phyloP scores from a whole-genome alignment of 2,888 invertebrate species.

The Cerastis leucographa region DNA sequence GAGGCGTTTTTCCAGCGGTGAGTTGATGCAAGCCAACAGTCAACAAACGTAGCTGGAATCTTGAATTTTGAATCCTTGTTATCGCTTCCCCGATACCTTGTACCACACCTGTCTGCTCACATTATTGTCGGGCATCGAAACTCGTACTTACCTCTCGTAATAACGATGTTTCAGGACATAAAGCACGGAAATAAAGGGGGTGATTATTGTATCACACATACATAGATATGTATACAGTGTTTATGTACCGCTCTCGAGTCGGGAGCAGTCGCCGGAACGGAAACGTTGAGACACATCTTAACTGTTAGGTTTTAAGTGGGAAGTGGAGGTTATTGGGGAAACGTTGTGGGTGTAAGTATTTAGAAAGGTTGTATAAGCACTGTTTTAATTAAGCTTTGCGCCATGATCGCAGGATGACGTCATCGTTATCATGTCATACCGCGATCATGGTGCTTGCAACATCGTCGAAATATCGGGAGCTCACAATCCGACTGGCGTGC shows the following conservation, averaged over 20 bases:
- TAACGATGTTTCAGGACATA: slow-evolving; percentile 64
- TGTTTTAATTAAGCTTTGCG: too few relatives aligned
- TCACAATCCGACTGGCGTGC: too few relatives aligned
- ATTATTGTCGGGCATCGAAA: slow-evolving; percentile 58
- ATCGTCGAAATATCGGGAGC: too few relatives aligned
- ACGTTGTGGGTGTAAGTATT: slow-evolving; percentile 8
- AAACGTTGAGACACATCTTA: slow-evolving; percentile 29
- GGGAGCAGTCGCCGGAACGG: slow-evolving; percentile 38
- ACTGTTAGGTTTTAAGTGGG: slow-evolving; percentile 25
- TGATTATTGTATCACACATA: slow-evolving; percentile 53
- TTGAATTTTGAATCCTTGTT: not conserved
- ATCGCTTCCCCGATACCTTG: slow-evolving; percentile 14
- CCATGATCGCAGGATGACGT: too few relatives aligned
- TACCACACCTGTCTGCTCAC: slow-evolving; percentile 26
- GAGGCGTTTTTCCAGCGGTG: not conserved
- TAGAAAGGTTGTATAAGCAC: not conserved
- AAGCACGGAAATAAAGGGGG: slow-evolving; percentile 52
- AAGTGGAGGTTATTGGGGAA: slow-evolving; percentile 3
- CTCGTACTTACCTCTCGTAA: slow-evolving; percentile 54
- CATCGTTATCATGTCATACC: too few relatives aligned
- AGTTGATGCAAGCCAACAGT: not conserved
- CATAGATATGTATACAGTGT: slow-evolving; percentile 11
- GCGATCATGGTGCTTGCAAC: too few relatives aligned
- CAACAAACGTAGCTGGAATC: not conserved
- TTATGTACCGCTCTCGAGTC: slow-evolving; percentile 17